Percentiles rank a stretch among this genome's conserved stretches.
phyloP scores from a whole-genome alignment of 2,888 invertebrate genomes.

The Callosobruchus maculatus region DNA sequence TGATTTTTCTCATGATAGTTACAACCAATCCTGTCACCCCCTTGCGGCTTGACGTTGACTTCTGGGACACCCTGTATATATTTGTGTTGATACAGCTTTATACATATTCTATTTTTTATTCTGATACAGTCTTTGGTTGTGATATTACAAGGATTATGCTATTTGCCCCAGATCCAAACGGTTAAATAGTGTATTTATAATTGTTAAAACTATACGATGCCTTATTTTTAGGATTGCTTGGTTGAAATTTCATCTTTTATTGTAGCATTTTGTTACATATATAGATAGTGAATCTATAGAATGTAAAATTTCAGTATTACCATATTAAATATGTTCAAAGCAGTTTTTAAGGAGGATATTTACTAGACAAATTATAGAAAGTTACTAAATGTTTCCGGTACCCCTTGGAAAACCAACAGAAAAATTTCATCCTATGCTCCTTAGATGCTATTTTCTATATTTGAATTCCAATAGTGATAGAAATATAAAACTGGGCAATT shows the following conservation, averaged over 20 bases:
- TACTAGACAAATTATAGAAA: too few relatives aligned
- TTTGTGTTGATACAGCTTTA: background rate
- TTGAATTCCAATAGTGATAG: too few relatives aligned
- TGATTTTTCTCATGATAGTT: too few relatives aligned
- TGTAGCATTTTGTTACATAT: background rate
- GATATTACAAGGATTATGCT: background rate
- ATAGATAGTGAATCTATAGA: background rate
- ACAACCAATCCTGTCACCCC: too few relatives aligned
- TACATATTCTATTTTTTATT: background rate
- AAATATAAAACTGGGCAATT: too few relatives aligned
- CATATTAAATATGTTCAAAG: background rate
- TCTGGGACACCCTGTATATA: too few relatives aligned
- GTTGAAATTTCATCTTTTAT: background rate
- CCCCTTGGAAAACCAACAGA: too few relatives aligned
- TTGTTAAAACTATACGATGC: background rate
- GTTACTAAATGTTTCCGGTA: too few relatives aligned
- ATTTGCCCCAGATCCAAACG: background rate
- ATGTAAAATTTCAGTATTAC: background rate
- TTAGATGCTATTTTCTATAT: too few relatives aligned
- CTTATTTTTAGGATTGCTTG: background rate
- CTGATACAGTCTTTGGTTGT: background rate
- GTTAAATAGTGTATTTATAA: background rate
- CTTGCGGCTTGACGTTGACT: too few relatives aligned
- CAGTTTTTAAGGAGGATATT: background rate
- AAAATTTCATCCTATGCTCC: too few relatives aligned